These are phyloP conservation scores for Corticium candelabrum DNA, from an alignment of 37 sponge, comb jelly and placozoan genomes.

Conservation along the genomic window DNA sequence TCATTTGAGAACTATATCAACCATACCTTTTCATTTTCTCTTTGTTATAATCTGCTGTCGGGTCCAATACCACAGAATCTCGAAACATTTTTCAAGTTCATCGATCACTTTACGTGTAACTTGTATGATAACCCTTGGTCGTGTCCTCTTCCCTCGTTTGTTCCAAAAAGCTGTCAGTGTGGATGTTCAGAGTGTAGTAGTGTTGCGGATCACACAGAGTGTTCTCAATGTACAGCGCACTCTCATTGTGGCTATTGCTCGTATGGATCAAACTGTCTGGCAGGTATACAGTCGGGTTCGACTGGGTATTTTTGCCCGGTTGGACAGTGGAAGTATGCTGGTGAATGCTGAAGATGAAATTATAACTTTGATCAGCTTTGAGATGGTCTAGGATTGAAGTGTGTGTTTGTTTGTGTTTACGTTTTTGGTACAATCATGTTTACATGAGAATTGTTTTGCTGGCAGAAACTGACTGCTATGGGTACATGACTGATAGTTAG, in stretches of 20 bases:
- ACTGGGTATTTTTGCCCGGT: slow-evolving; percentile 27
- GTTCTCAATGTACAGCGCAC: slow-evolving; percentile 24
- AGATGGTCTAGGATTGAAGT: too few relatives aligned
- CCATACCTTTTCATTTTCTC: slow-evolving; percentile 22
- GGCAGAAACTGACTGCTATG: too few relatives aligned
- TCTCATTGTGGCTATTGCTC: slow-evolving; percentile 57
- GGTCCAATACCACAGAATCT: neutral
- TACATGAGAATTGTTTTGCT: too few relatives aligned
- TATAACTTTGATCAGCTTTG: too few relatives aligned
- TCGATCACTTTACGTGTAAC: slow-evolving; percentile 42
- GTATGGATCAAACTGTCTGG: slow-evolving; percentile 52
- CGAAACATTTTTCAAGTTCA: slow-evolving; percentile 28
- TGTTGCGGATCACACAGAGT: slow-evolving; percentile 27
- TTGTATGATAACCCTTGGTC: slow-evolving; percentile 73
- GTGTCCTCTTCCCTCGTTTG: slow-evolving; percentile 46
- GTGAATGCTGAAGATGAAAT: too few relatives aligned
- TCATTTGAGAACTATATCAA: slow-evolving; percentile 15
- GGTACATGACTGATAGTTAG: too few relatives aligned
- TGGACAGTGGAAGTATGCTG: slow-evolving; percentile 42
- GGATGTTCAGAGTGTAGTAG: slow-evolving; percentile 51
- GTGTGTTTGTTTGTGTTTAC: too few relatives aligned
- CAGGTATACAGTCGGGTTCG: slow-evolving; percentile 26
- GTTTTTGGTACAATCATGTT: too few relatives aligned
- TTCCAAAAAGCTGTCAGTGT: slow-evolving; percentile 36
- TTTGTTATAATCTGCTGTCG: slow-evolving; percentile 52